phyloP scores from a whole-genome alignment of 2,888 invertebrate species.

The Tenodera sinensis region DNA sequence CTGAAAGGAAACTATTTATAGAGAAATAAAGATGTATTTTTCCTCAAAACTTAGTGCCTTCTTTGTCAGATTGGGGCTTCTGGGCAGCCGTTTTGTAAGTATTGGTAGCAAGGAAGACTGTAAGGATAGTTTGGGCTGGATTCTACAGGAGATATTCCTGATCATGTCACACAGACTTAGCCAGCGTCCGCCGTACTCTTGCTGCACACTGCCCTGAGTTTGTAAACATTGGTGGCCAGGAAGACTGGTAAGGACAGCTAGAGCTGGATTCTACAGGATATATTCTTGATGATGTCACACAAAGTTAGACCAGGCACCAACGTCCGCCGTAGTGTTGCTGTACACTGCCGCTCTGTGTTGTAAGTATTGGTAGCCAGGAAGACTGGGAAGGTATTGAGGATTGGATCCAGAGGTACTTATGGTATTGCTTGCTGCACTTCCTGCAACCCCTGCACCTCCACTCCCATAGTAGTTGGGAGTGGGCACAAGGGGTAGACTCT shows the following conservation, averaged over 20 bases:
- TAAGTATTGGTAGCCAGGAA: neutral
- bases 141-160: neutral
- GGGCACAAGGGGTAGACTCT: neutral
- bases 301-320: conserved; percentile 13
- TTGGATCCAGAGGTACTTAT: neutral
- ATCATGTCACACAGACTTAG: conserved; percentile 4
- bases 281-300: neutral
- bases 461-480: conserved; percentile 20
- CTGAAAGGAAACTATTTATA: too few species aligned
- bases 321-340: neutral
- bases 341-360: neutral
- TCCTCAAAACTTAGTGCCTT: too few species aligned
- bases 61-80: too few species aligned
- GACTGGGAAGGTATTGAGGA: neutral
- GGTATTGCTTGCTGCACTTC: neutral
- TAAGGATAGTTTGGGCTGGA: neutral
- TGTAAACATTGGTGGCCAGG: neutral
- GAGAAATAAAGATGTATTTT: too few species aligned
- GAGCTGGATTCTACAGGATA: neutral
- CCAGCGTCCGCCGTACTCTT: neutral
- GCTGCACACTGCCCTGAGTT: neutral
- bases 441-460: neutral
- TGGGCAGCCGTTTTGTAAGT: too few species aligned
- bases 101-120: too few species aligned
- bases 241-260: too few species aligned